These are phyloP conservation scores for Chouioia cunea DNA, from an alignment of 2,888 invertebrate species.

Conservation along the genomic window DNA sequence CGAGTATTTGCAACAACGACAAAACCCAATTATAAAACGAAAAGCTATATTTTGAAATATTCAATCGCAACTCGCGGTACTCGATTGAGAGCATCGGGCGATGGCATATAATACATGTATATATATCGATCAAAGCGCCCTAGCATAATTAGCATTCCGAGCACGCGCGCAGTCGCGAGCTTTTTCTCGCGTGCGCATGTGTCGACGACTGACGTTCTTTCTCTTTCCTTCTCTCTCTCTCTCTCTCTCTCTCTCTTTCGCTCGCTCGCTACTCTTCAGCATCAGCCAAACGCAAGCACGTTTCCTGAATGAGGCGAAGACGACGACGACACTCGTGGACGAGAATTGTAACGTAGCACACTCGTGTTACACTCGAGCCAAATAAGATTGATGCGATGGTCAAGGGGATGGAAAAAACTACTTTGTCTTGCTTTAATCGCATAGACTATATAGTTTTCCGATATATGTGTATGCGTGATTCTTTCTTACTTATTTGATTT, in stretches of 20 bases:
- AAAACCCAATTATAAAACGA: constrained; percentile 4
- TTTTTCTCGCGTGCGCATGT: not conserved
- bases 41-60: constrained; percentile 39
- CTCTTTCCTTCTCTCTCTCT: too few relatives aligned
- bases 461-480: too few relatives aligned
- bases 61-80: constrained; percentile 26
- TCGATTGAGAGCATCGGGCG: constrained; percentile 18
- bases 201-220: not conserved
- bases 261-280: too few relatives aligned
- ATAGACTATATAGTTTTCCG: not conserved
- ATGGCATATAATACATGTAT: constrained; percentile 2
- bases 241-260: not conserved
- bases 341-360: not conserved
- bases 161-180: constrained; percentile 11
- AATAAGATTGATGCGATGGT: not conserved
- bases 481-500: too few relatives aligned
- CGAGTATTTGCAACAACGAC: not conserved
- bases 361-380: not conserved
- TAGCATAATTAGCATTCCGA: constrained; percentile 27
- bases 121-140: not conserved
- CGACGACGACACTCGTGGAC: not conserved
- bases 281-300: not conserved
- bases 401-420: too few relatives aligned
- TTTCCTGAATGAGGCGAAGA: constrained; percentile 1
- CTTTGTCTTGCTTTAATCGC: not conserved